phyloP scores from a whole-genome alignment of 2,113 vertebrate species.

The Boulengeromyrus knoepffleri region DNA sequence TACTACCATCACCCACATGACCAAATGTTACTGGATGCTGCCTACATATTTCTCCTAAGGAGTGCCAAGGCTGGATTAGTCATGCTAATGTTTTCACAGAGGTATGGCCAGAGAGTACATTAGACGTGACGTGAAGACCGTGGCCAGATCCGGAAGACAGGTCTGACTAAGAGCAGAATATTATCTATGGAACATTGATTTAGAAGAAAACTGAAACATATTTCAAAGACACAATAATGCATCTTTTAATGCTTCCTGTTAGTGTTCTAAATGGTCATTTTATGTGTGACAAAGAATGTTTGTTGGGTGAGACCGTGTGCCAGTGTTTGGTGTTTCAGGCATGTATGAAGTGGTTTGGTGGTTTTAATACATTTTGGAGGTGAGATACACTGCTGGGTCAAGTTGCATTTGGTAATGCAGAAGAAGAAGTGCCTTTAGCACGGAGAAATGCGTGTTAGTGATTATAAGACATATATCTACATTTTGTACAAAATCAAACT shows the following conservation, averaged over 20 bases:
- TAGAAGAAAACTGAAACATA: neutral
- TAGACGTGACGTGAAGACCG: neutral
- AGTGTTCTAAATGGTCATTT: neutral
- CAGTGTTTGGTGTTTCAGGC: neutral
- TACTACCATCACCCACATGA: neutral
- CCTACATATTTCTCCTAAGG: neutral
- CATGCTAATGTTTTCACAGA: neutral
- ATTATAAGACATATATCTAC: neutral
- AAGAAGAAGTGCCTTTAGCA: neutral
- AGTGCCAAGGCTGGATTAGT: neutral
- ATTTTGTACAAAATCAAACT: neutral
- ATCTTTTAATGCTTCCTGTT: neutral
- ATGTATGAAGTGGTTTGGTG: neutral
- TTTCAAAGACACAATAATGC: neutral
- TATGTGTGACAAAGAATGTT: neutral
- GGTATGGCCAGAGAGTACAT: neutral
- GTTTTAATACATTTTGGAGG: neutral
- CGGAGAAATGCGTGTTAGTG: neutral
- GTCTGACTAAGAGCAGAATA: neutral
- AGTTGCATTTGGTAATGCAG: neutral
- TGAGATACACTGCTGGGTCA: neutral
- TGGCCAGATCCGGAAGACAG: neutral
- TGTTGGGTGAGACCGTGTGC: neutral
- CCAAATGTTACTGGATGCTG: neutral
- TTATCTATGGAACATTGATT: neutral